Evolutionary conservation across 2,797 vertebrate species (phyloP), one percentile per base, ranked within the genome.

Genomic region (Tenualosa ilisha): DNA sequence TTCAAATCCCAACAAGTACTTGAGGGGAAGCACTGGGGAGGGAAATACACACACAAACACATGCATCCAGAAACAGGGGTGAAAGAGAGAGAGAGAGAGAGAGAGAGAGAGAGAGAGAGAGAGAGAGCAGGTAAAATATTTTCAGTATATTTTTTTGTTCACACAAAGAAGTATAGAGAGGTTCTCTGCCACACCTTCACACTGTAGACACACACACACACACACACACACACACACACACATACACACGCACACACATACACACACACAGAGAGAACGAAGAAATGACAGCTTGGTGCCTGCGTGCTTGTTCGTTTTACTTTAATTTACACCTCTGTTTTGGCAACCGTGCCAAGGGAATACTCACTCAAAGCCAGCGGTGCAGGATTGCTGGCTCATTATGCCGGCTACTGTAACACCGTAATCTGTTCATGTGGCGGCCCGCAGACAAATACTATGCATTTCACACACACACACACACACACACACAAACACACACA

Each of bases 291-390:
- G 31, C 31, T 15, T 75, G 68, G 31, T 75, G 68, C 13, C 15
- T 43, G 68, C 31, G 91, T 43, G 65, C 11, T 59, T 26, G 46
- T 75, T 53, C 82, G 81, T 83, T 91, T 91, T 91, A 85, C 93
- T 96, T 93, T 94, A 93, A 96, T 96, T 96, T 95, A 91, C 95
- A 95, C 95, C 94, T 95, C 91, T 92, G 92, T 91, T 95, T 89
- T 92, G 91, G 89, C 89, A 92, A 92, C 91, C 93, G 93, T 88
- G 92, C 84, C 84, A 31, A 82, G 65, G 83, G 86, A 75, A 75
- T 75, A 75, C 31, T 40, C 68, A 75, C 31, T 40, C 3, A 79
- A 46, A 84, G 84, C 84, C 82, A 61, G 90, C 86, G 89, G 92
- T 91, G 91, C 92, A 88, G 87, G 88, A 92, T 93, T 91, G 92